Evolutionary conservation across 2,888 invertebrate species (phyloP), one percentile per base, ranked within the genome.

Genomic region (Zelleria hepariella): DNA sequence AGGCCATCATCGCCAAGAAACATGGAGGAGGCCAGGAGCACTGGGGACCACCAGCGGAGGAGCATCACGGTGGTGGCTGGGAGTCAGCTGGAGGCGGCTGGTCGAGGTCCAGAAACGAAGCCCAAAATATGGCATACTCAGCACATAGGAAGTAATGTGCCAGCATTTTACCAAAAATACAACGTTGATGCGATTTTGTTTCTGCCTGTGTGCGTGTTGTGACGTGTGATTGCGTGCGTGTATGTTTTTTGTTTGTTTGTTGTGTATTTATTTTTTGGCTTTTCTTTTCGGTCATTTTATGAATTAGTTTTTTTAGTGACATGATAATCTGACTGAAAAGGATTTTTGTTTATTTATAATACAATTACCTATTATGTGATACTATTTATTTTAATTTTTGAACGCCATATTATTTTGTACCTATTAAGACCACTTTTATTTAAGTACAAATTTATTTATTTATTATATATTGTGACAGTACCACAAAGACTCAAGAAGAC

Each of bases 91-190:
- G 78, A 6, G 61, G 60, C n/a, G 86, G 86, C 20, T 87, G 86
- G 86, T 81, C 85, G 5, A 71, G 87, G 1, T 80, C 86, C 1
- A 77, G 75, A 59, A 82, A 79, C 2, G 87, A 85, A n/a, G 86
- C 72, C 26, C 79, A 73, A 60, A 81, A 73, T 64, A 58, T 87
- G 61, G 87, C 88, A 0, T 88, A 88, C 62, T 82, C 86, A 0
- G 85, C 77, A 7, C 84, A 88, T 68, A 71, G 66, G 26, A 79
- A 78, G 60, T 80, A 74, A 73, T 15, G 32, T 42, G 32, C 32
- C 15, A 42, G 32, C 10, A 68, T 67, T 64, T 27, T 15, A 54
- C 55, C 55, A 55, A 21, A 55, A 55, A 24, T 23, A 25, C 25
- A n/a, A n/a, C n/a, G n/a, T n/a, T n/a, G n/a, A n/a, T n/a, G n/a